A percentile compares a stretch with the other conserved stretches of the same genome.
phyloP scores from a whole-genome alignment of 1,140 invertebrate species.

The Chymomyza costata region DNA sequence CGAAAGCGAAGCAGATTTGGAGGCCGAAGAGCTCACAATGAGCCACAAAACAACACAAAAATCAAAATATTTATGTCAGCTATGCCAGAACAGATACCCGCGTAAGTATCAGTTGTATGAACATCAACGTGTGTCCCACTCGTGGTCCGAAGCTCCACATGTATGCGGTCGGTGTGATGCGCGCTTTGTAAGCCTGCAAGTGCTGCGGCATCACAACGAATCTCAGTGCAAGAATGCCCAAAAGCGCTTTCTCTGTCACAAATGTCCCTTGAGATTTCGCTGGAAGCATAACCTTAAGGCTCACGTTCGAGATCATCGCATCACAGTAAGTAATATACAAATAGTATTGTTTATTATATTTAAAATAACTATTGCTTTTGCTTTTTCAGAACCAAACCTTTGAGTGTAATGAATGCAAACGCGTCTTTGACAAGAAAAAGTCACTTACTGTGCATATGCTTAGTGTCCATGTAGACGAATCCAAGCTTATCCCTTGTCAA shows the following conservation, averaged over 20 bases:
- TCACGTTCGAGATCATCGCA: constrained; percentile 56
- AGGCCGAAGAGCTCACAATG: constrained; percentile 26
- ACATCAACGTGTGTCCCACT: constrained; percentile 51
- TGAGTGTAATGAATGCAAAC: constrained; percentile 76
- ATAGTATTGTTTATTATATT: not conserved
- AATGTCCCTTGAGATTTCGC: constrained; percentile 63
- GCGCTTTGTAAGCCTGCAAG: constrained; percentile 46
- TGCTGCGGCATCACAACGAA: constrained; percentile 58
- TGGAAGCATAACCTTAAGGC: constrained; percentile 65
- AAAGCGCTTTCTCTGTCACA: constrained; percentile 61
- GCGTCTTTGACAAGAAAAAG: constrained; percentile 76
- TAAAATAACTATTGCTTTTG: not conserved
- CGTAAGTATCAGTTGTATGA: constrained; percentile 66
- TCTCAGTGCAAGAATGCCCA: constrained; percentile 62
- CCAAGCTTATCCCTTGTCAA: constrained; percentile 74
- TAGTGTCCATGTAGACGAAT: constrained; percentile 75
- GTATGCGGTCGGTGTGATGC: constrained; percentile 59
- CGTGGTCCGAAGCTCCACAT: constrained; percentile 56
- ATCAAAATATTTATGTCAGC: constrained; percentile 71
- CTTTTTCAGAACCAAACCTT: constrained; percentile 53
- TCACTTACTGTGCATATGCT: constrained; percentile 76
- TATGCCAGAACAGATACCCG: constrained; percentile 75
- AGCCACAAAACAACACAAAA: constrained; percentile 17
- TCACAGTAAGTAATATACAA: constrained; percentile 25
- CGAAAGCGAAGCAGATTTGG: constrained; percentile 43